Conservation (phyloP, 2,797 vertebrate species). For the Manis crassicaudata region DNA sequence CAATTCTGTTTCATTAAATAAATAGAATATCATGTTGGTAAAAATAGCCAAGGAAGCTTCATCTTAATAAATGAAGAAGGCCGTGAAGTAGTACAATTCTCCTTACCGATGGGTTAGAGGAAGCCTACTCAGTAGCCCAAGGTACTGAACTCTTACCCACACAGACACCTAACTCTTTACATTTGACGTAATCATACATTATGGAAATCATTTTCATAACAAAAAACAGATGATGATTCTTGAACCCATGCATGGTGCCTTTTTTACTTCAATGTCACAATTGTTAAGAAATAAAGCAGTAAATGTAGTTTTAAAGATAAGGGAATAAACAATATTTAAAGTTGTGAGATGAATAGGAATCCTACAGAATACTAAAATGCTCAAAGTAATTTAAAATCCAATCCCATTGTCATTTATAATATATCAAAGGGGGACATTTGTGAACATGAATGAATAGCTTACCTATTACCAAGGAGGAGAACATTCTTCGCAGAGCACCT, state of each 20-base stretch:
- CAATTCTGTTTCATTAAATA: background rate
- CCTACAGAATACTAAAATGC: background rate
- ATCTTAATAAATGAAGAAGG: background rate
- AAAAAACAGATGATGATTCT: background rate
- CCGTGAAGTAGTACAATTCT: background rate
- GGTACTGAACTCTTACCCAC: background rate
- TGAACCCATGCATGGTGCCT: background rate
- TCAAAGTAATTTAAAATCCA: conserved; percentile 8
- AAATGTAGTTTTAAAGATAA: background rate
- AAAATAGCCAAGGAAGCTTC: background rate
- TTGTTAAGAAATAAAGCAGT: background rate
- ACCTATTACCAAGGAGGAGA: background rate
- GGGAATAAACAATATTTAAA: background rate
- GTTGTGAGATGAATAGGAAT: background rate
- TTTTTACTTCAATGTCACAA: background rate
- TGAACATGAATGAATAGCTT: background rate
- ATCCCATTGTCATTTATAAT: background rate
- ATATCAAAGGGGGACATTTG: background rate
- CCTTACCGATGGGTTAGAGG: background rate
- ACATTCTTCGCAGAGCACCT: conserved; percentile 2
- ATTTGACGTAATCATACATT: background rate
- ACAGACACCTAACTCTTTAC: background rate
- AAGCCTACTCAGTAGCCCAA: background rate
- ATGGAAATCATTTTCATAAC: conserved; percentile 10
- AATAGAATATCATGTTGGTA: background rate